Evolutionary conservation across 2,888 invertebrate genomes (phyloP).

Genomic region (Arctia plantaginis): DNA sequence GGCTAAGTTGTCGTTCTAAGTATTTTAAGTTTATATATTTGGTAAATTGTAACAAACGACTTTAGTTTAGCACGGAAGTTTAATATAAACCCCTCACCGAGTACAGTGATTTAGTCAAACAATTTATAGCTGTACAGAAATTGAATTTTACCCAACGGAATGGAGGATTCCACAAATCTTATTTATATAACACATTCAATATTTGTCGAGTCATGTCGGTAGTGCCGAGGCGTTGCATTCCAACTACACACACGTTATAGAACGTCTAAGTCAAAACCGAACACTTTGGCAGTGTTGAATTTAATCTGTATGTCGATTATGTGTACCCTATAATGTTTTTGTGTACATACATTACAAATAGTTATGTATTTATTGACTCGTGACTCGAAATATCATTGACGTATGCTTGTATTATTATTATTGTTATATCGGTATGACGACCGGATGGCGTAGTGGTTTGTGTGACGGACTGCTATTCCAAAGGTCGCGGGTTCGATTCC

Average conservation of each 20-base stretch:
- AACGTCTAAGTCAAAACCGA: neutral
- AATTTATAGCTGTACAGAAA: slow-evolving; percentile 2
- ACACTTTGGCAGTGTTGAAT: neutral
- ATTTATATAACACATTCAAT: slow-evolving; percentile 9
- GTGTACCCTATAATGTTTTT: neutral
- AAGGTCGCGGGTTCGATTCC: too few species aligned
- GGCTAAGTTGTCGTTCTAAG: neutral
- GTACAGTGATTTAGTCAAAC: neutral
- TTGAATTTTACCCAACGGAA: slow-evolving; percentile 1
- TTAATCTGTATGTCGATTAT: neutral
- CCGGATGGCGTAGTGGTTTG: too few species aligned
- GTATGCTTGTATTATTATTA: too few species aligned
- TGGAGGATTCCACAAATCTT: neutral
- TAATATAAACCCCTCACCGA: neutral
- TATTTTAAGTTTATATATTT: neutral
- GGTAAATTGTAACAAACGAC: neutral
- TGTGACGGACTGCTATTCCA: too few species aligned
- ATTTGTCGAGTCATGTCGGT: neutral
- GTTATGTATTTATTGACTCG: neutral
- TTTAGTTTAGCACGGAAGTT: neutral
- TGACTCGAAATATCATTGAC: neutral
- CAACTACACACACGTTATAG: neutral
- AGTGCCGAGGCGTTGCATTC: neutral
- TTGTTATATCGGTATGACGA: too few species aligned
- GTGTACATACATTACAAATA: neutral